Base-by-base conservation (phyloP, 2,888 invertebrate genomes). In the Cancer borealis region DNA sequence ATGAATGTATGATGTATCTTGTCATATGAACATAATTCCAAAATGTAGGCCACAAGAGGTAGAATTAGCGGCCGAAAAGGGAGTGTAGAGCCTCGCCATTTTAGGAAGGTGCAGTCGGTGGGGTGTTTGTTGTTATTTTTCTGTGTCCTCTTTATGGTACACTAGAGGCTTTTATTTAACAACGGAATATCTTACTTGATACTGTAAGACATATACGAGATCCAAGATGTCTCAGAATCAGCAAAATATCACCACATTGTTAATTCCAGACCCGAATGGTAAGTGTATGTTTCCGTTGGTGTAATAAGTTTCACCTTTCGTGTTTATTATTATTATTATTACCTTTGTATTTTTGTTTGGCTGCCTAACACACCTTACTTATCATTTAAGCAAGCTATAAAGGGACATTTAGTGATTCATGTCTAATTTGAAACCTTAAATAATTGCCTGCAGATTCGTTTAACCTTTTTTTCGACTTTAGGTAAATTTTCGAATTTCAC, bases 261-360 rank as follows among this genome's bases (percentile, higher is more conserved):
- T 95, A 21, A 95, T 95, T 30, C 94, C 95, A 4, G 95, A 95
- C 93, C 95, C 95, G 21, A 95, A 95, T 95, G 95, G 95, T 95
- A 54, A 94, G 95, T 95, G 92, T 73, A 73, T 87, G 60, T 73
- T 26, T 73, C 87, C 45, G 54, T 21, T 26, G 30, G 39, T 30
- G 21, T 60, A 21, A 60, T 21, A 60, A 60, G 21, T 60, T 60
- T 60, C 60, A 60, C 60, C 60, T 60, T 60, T 60, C 17, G 17
- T 60, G 60, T 60, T 39, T 39, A 39, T 39, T 39, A 39, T 39
- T 39, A 39, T 39, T 39, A 39, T 39, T 39, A 60, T 60, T 60
- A 60, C 60, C 21, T 39, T 39, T 60, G 60, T 21, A 17, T 17
- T 60, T 21, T 60, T 60, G 4, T 21, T 60, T 21, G 21, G 21